Evolutionary conservation across 2,888 invertebrate species (phyloP).

Genomic region (Cataglyphis livida): DNA sequence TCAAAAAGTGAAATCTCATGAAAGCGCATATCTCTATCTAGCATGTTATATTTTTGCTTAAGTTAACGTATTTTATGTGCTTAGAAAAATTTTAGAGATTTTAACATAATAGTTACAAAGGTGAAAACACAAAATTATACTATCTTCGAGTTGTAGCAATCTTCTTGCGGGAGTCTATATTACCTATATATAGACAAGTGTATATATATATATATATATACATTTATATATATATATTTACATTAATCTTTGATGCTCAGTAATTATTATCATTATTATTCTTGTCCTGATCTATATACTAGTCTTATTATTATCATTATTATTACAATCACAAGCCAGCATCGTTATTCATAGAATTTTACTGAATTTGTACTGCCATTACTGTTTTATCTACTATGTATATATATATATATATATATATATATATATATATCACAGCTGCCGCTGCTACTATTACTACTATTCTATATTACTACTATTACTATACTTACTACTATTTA

Average conservation of each 20-base stretch:
- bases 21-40: not conserved
- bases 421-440: constrained; percentile 68
- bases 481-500: constrained; percentile 51
- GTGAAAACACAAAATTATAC: not conserved
- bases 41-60: not conserved
- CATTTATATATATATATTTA: constrained; percentile 25
- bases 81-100: not conserved
- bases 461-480: constrained; percentile 50
- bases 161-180: constrained; percentile 48
- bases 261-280: constrained; percentile 59
- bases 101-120: not conserved
- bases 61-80: not conserved
- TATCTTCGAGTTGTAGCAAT: constrained; percentile 1
- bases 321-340: constrained; percentile 63
- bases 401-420: too few species aligned
- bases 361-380: constrained; percentile 53
- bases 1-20: not conserved
- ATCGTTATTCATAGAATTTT: constrained; percentile 48
- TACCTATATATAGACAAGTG: constrained; percentile 53
- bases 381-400: constrained; percentile 55
- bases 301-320: constrained; percentile 51
- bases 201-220: not conserved
- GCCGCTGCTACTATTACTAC: constrained; percentile 68
- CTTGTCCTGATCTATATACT: constrained; percentile 55
- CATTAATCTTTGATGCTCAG: constrained; percentile 56